These are phyloP conservation scores for Tachycineta bicolor DNA, from an alignment of 2,113 vertebrate genomes.

Conservation along the genomic window DNA sequence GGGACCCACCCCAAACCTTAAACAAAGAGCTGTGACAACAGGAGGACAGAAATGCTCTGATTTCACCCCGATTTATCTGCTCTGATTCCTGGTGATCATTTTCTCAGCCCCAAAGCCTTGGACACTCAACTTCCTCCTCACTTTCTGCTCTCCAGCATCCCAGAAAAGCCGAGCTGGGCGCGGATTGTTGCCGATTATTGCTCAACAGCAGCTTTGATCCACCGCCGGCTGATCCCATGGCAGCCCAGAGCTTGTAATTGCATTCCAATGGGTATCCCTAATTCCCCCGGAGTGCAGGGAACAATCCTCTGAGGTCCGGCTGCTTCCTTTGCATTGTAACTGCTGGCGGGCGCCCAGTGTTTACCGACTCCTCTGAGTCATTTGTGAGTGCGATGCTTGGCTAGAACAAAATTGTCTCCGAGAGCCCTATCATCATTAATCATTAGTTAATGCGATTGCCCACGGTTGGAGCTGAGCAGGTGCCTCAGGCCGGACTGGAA, in stretches of 20 bases:
- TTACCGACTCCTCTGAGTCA: constrained; percentile 43
- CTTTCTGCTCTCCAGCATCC: not conserved
- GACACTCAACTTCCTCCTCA: not conserved
- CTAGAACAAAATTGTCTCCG: not conserved
- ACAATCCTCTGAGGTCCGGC: not conserved
- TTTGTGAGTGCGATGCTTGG: not conserved
- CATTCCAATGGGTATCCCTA: constrained; percentile 41
- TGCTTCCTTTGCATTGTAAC: not conserved
- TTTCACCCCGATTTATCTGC: not conserved
- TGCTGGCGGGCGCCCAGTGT: not conserved
- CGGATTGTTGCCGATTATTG: not conserved
- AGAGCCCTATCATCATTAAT: constrained; percentile 3
- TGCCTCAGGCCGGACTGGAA: not conserved
- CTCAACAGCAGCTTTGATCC: not conserved
- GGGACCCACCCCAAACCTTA: not conserved
- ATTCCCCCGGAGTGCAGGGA: constrained; percentile 49
- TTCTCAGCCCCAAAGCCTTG: not conserved
- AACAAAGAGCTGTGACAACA: not conserved
- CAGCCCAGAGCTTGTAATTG: constrained; percentile 14
- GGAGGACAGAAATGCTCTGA: not conserved
- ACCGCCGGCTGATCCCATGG: not conserved
- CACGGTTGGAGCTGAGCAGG: not conserved
- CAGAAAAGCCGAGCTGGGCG: not conserved
- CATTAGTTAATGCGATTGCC: not conserved
- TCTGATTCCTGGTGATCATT: not conserved